These are phyloP conservation scores for Didymodactylos carnosus DNA, from an alignment of 2,888 invertebrate genomes.

Conservation along the genomic window DNA sequence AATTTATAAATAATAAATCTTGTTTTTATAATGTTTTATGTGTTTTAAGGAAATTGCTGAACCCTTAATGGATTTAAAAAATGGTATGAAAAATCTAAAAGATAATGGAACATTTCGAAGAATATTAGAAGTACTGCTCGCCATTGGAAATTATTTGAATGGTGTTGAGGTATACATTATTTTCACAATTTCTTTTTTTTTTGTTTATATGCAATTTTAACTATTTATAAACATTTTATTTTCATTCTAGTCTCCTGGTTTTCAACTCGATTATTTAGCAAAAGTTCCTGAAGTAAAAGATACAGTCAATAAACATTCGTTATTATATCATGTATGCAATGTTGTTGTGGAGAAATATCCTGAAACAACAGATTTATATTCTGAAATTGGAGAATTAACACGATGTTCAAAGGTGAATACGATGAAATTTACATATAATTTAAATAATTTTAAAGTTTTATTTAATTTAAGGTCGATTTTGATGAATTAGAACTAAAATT, in stretches of 20 bases:
- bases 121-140: constrained; percentile 72
- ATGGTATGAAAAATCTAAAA: constrained; percentile 73
- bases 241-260: constrained; percentile 57
- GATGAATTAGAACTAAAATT: constrained; percentile 69
- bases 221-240: too few relatives aligned
- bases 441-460: not conserved
- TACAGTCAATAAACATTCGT: constrained; percentile 91
- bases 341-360: constrained; percentile 90
- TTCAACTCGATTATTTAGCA: constrained; percentile 83
- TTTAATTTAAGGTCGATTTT: constrained; percentile 61
- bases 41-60: constrained; percentile 75
- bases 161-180: constrained; percentile 45
- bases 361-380: constrained; percentile 84
- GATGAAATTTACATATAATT: not conserved
- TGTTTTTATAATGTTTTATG: too few relatives aligned
- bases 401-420: constrained; percentile 45
- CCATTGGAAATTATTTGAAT: constrained; percentile 87
- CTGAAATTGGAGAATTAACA: constrained; percentile 44
- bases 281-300: constrained; percentile 91
- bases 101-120: constrained; percentile 79
- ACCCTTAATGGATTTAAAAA: constrained; percentile 91
- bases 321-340: constrained; percentile 85
- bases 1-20: constrained; percentile 14
- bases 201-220: too few relatives aligned
- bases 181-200: not conserved